These are phyloP conservation scores for Zygothrica quintamaculata DNA, from an alignment of 2,888 invertebrate genomes.

Conservation along the genomic window DNA sequence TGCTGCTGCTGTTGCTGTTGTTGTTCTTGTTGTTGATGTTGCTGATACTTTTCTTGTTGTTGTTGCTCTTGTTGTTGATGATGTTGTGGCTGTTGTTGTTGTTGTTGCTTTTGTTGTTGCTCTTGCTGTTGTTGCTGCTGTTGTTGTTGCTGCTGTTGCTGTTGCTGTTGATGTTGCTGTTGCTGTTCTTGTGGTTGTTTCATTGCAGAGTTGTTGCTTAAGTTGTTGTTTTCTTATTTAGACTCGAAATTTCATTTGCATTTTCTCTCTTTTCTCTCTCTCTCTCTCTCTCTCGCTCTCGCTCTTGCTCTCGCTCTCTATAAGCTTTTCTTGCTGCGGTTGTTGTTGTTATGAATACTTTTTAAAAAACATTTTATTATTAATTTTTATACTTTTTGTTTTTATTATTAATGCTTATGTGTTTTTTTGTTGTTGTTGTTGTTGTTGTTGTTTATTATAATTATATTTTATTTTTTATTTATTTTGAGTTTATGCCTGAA, in stretches of 20 bases:
- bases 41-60: constrained; percentile 5
- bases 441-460: constrained; percentile 20
- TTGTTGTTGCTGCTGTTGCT: constrained; percentile 13
- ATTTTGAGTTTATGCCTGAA: constrained; percentile 76
- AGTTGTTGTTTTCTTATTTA: constrained; percentile 34
- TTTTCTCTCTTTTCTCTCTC: too few species aligned
- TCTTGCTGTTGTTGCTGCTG: constrained; percentile 18
- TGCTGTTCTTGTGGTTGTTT: constrained; percentile 31
- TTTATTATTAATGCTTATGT: constrained; percentile 49
- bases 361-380: constrained; percentile 55
- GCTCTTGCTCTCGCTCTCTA: too few species aligned
- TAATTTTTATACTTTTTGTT: constrained; percentile 32
- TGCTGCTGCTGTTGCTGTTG: constrained; percentile 10
- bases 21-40: constrained; percentile 27
- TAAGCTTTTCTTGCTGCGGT: constrained; percentile 19
- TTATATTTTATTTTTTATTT: constrained; percentile 53
- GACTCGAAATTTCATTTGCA: constrained; percentile 16
- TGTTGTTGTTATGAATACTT: constrained; percentile 53
- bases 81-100: constrained; percentile 1
- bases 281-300: too few species aligned
- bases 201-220: constrained; percentile 54
- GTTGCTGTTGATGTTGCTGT: constrained; percentile 18
- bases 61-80: constrained; percentile 1
- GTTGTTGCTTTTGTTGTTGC: constrained; percentile 29
- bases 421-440: too few species aligned